Evolutionary conservation across 2,888 invertebrate species (phyloP).

Genomic region (Hoplodrina blanda): DNA sequence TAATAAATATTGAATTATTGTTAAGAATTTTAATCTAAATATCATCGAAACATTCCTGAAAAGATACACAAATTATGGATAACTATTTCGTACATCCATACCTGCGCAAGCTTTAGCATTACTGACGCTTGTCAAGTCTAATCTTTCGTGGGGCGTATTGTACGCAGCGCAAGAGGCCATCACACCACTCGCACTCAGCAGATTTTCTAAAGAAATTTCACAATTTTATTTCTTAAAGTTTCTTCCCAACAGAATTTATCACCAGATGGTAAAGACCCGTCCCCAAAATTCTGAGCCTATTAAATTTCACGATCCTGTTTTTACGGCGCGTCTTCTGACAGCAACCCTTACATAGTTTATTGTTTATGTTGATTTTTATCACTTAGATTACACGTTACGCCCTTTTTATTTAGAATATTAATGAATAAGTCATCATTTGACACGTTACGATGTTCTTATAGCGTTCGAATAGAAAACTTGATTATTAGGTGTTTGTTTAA

Average conservation of each 20-base stretch:
- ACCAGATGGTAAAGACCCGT: constrained; percentile 15
- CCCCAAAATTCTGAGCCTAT: constrained; percentile 45
- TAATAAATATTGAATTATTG: too few species aligned
- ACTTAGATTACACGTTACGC: constrained; percentile 42
- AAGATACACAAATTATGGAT: too few species aligned
- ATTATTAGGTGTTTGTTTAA: not conserved
- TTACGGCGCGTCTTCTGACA: constrained; percentile 63
- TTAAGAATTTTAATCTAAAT: too few species aligned
- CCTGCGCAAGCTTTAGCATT: too few species aligned
- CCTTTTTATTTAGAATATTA: constrained; percentile 46
- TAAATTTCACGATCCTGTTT: constrained; percentile 62
- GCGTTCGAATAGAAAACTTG: constrained; percentile 1
- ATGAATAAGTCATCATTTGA: constrained; percentile 48
- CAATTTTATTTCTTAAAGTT: not conserved
- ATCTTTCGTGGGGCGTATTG: too few species aligned
- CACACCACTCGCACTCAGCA: too few species aligned
- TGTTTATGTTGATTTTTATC: constrained; percentile 61
- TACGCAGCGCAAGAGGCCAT: too few species aligned
- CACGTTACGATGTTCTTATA: constrained; percentile 25
- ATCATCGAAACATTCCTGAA: too few species aligned
- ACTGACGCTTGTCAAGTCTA: too few species aligned
- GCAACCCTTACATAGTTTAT: constrained; percentile 47
- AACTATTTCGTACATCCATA: too few species aligned
- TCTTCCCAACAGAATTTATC: constrained; percentile 13
- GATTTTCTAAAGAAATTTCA: too few species aligned